Conservation (phyloP, 2,888 invertebrate species). For the Lasioglossum zephyrum region DNA sequence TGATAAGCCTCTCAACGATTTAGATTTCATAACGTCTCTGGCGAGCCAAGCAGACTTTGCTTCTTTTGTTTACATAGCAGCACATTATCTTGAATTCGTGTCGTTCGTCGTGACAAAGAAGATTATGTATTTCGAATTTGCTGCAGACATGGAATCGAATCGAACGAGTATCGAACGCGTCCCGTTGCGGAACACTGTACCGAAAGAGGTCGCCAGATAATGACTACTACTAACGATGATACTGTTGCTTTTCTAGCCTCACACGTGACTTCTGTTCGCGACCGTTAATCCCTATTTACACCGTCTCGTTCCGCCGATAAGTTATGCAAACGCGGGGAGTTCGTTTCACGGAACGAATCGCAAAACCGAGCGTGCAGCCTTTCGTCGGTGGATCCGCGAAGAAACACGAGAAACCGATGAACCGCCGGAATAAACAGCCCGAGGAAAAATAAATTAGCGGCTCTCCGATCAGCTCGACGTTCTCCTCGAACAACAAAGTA, state of each 20-base stretch:
- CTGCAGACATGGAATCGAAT: neutral
- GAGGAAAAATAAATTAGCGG: neutral
- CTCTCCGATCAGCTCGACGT: neutral
- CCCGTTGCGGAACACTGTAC: neutral
- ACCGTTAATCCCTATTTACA: conserved; percentile 57
- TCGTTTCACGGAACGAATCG: conserved; percentile 18
- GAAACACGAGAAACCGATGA: neutral
- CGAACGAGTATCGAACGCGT: neutral
- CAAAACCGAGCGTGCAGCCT: neutral
- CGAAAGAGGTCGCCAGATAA: conserved; percentile 52
- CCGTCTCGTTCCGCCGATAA: conserved; percentile 51
- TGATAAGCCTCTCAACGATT: neutral
- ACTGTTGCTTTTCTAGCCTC: conserved; percentile 45
- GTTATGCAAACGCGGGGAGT: conserved; percentile 42
- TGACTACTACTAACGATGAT: conserved; percentile 36
- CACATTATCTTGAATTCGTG: neutral
- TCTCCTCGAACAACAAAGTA: neutral
- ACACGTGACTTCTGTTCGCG: conserved; percentile 55
- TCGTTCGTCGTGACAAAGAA: neutral
- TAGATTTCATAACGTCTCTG: neutral
- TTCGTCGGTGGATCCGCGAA: neutral
- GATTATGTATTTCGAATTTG: too few relatives aligned
- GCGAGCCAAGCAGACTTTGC: neutral
- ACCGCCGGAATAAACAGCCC: neutral
- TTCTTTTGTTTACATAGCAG: neutral